These are phyloP conservation scores for Xiphophorus hellerii DNA, from an alignment of 2,113 vertebrate species.

Conservation along the genomic window DNA sequence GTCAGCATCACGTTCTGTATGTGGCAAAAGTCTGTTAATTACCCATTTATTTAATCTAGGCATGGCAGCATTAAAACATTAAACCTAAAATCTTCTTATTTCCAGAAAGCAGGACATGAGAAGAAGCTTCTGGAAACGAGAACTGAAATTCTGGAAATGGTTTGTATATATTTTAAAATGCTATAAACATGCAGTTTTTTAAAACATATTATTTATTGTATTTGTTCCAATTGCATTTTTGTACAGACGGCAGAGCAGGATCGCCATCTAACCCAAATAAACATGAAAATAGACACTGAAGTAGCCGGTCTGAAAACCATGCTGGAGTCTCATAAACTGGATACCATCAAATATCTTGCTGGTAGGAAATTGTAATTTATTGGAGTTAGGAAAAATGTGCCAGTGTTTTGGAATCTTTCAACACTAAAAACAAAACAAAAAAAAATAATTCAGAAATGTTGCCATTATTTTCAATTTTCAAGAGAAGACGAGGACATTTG, in stretches of 20 bases:
- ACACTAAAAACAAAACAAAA: too few relatives aligned
- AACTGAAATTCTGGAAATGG: constrained; percentile 91
- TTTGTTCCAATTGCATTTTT: background rate
- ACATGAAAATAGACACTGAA: constrained; percentile 96
- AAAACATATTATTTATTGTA: background rate
- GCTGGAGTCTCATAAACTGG: constrained; percentile 95
- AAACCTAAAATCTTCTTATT: constrained; percentile 4
- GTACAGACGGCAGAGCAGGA: constrained; percentile 89
- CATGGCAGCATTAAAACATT: too few relatives aligned
- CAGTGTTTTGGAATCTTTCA: background rate
- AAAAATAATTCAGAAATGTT: too few relatives aligned
- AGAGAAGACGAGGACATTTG: too few relatives aligned
- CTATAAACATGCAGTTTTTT: background rate
- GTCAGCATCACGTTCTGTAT: too few relatives aligned
- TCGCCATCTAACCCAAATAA: constrained; percentile 87
- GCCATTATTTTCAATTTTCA: too few relatives aligned
- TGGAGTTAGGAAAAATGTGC: too few relatives aligned
- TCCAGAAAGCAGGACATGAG: constrained; percentile 88
- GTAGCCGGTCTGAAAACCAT: constrained; percentile 96
- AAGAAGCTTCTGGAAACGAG: constrained; percentile 88
- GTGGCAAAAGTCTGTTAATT: too few relatives aligned
- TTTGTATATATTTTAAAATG: constrained; percentile 68
- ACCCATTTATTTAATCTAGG: too few relatives aligned
- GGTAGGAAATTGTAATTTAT: constrained; percentile 76
- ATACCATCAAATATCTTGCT: constrained; percentile 97